Evolutionary conservation across 1,140 invertebrate species (phyloP).

Genomic region (Archegozetes longisetosus): DNA sequence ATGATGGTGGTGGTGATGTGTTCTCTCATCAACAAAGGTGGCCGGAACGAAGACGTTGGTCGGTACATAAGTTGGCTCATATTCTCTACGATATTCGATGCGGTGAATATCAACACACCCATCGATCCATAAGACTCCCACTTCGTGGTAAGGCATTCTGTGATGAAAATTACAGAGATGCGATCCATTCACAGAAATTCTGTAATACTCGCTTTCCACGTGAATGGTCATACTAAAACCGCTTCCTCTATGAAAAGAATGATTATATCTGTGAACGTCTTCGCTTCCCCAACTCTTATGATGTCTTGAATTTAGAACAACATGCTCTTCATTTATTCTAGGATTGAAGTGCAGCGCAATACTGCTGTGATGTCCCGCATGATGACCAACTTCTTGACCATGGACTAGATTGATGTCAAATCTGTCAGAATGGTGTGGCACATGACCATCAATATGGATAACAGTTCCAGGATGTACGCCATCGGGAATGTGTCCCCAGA

Average conservation of each 20-base stretch:
- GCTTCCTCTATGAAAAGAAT: background rate
- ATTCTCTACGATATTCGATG: background rate
- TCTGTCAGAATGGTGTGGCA: background rate
- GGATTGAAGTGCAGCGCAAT: slow-evolving; percentile 1
- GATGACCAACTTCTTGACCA: background rate
- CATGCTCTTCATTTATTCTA: background rate
- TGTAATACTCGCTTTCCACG: background rate
- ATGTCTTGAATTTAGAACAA: background rate
- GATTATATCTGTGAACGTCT: background rate
- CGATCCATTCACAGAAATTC: background rate
- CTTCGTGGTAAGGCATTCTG: background rate
- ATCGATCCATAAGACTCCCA: background rate
- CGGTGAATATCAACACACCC: background rate
- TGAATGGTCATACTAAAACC: background rate
- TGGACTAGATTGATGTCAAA: background rate
- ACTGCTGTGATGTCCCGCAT: background rate
- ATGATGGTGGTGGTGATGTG: background rate
- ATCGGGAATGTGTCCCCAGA: background rate
- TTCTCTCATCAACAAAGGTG: background rate
- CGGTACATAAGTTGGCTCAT: background rate
- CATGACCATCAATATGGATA: background rate
- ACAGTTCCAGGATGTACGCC: background rate
- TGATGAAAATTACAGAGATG: background rate
- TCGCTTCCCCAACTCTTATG: background rate
- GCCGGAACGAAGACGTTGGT: background rate